Base-by-base conservation (phyloP, 2,797 vertebrate species). In the Kryptolebias ocellatus region DNA sequence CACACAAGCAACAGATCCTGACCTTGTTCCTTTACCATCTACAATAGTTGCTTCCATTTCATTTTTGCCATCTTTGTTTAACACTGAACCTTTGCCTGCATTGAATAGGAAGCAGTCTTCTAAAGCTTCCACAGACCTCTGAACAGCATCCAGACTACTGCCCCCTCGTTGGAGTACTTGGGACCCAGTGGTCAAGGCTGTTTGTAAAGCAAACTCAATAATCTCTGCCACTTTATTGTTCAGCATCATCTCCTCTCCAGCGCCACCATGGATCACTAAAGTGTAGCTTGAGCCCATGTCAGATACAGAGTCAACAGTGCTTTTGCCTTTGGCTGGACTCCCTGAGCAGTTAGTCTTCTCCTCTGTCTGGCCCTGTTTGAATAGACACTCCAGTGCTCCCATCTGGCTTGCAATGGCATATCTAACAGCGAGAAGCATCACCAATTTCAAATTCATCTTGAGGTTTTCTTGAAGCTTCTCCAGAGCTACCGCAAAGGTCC, bases 51-150 rank as follows among this genome's bases (percentile, higher is more conserved):
- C 94, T 72, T 95, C 94, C 92, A 94, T 79, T 90, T 95, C 94
- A 67, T 92, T 90, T 67, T 90, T 85, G 16, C 92, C 92, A 50
- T 94, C 91, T 84, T 83, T 87, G 85, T 93, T 95, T 70, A 93
- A 92, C n/a, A 94, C 94, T 1, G 94, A 91, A 11, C 94, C 94
- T 85, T 93, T 94, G 4, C 94, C 94, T 17, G 94, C 94, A 79
- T 95, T 95, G 76, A 95, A 95, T 47, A 95, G 85, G 74, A 94
- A 94, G 70, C 94, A 95, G 74, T 95, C 91, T 73, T 95, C 94
- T 14, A 95, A 76, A 44, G 94, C 93, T 72, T 91, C 85, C 27
- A 94, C 94, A 65, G 93, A 92, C 65, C 67, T 90, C 78, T 95
- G 91, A 73, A 94, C 94, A 69, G 93, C 93, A 29, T 95, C 92